These are phyloP conservation scores for Zosterops pallidus DNA, from an alignment of 2,113 vertebrate species.

Conservation along the genomic window DNA sequence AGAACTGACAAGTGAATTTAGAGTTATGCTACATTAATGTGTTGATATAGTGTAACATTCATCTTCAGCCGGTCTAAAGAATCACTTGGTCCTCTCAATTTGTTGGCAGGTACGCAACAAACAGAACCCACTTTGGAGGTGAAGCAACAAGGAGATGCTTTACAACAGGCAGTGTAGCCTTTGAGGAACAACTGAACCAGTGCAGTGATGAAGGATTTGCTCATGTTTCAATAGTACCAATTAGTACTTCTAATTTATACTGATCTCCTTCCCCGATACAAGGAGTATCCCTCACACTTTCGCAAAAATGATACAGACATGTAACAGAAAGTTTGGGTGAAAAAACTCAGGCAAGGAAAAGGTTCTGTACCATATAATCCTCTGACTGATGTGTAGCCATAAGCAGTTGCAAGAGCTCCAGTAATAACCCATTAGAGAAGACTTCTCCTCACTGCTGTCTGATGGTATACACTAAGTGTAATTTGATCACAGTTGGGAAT, in stretches of 20 bases:
- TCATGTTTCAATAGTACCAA: background rate
- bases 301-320: background rate
- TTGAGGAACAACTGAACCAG: background rate
- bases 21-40: slow-evolving; percentile 36
- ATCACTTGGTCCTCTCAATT: slow-evolving; percentile 62
- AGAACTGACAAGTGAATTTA: slow-evolving; percentile 31
- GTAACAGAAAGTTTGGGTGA: background rate
- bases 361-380: background rate
- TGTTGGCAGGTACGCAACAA: background rate
- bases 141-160: background rate
- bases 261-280: background rate
- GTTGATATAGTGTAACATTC: background rate
- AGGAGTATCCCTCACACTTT: background rate
- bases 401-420: background rate
- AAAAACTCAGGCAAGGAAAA: background rate
- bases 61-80: slow-evolving; percentile 19
- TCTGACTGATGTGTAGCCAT: background rate
- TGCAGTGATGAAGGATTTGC: background rate
- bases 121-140: background rate
- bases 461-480: background rate
- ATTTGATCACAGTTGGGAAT: background rate
- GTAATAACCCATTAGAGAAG: background rate
- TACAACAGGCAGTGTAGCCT: background rate
- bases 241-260: background rate
- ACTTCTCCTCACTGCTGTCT: background rate